Base-by-base conservation (phyloP, 1,140 invertebrate species). In the Goniozus legneri region DNA sequence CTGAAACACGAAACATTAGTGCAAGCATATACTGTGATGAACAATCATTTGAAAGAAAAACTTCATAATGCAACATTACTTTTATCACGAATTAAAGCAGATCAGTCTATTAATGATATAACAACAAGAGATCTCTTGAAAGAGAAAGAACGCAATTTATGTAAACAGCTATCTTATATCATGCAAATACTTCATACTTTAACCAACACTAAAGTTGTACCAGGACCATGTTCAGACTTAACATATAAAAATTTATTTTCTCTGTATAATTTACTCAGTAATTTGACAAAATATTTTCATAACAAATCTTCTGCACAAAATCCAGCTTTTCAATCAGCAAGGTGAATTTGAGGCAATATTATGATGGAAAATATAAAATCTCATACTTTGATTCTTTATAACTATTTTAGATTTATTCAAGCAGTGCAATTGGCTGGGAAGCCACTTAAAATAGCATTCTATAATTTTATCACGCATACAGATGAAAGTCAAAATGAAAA, bases 371-470 rank as follows among this genome's bases (percentile, higher is more conserved):
- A 8, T 40, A 32, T 43, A 34, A 33, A 31, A 33, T 33, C 18
- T 2, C n/a, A 21, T 22, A 24, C 22, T 10, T 31, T 34, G 30
- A 35, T 27, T 35, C 6, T 42, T 33, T 27, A 30, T 35, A 19
- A 22, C 12, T 15, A 50, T 61, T 58, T 34, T 32, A 82, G 81
- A 37, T 78, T 84, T 52, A 78, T 81, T 48, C 73, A 73, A 36
- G 66, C 83, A 1, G 64, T 84, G 8, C 79, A 81, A 57, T 54
- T 80, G 16, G 75, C 77, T 37, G 82, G 81, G 2, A 82, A 77
- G 56, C 64, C 77, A 27, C 59, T 84, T 27, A 77, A 79, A 20
- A 69, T 73, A 7, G 66, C 72, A 15, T 70, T 82, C 16, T 80
- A 83, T 49, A 75, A 77, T 31, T 69, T 83, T 0, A 79, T 83